Base-by-base conservation (phyloP, 2,113 vertebrate species). In the Progne subis region DNA sequence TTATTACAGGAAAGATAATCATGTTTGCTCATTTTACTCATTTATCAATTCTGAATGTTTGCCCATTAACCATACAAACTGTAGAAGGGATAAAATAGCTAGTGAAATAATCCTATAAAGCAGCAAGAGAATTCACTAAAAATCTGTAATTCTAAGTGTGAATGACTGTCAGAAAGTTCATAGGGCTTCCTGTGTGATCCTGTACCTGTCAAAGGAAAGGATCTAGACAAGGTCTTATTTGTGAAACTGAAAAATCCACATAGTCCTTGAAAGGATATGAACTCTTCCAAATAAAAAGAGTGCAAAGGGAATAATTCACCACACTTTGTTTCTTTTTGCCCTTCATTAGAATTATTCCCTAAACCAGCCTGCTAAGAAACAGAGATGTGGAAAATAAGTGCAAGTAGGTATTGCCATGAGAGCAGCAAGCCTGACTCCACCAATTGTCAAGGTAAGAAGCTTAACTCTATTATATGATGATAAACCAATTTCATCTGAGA, bases 101-200 rank as follows among this genome's bases (percentile, higher is more conserved):
- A 17, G 18, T 49, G 46, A 82, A 81, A 76, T 53, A 75, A 53
- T 46, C 46, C 60, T 84, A 52, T 16, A 29, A 52, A 80, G 49
- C 6, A 10, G 15, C 31, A 69, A 46, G 50, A 6, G 25, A 77
- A 85, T 90, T 72, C 11, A 60, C n/a, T 57, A 53, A 37, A 85
- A 82, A 41, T 49, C 28, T 82, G 16, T n/a, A 82, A 72, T 79
- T 92, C 41, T 69, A 37, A 46, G 15, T 29, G 59, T 80, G 31
- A 92, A 88, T 7, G 4, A 53, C 25, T 55, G 23, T 31, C 71
- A 86, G 69, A 44, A 93, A 81, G 44, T 56, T 88, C 67, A 72
- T 1, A 3, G 13, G 21, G 12, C 14, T 47, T 94, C 39, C 23
- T 0, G 0, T 43, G 41, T 49, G 46, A 72, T 41, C 31, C 46